A percentile compares a stretch with the other conserved stretches of the same genome.
These are phyloP conservation scores for Oscheius sp. DNA, from an alignment of 2,888 invertebrate species.

Conservation along the genomic window DNA sequence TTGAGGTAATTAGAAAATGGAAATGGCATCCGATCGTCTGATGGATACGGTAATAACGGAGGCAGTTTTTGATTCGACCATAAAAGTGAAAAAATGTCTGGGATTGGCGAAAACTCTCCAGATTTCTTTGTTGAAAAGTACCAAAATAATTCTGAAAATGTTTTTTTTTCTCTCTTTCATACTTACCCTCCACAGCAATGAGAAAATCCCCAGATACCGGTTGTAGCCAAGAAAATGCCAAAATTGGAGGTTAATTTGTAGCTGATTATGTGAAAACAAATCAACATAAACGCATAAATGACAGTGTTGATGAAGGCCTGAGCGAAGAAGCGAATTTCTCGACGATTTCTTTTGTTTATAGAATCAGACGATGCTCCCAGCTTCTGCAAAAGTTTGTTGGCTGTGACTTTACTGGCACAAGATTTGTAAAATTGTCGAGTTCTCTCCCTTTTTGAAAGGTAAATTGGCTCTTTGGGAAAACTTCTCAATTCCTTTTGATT, in stretches of 20 bases:
- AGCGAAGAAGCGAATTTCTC: slow-evolving; percentile 18
- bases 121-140: slow-evolving; percentile 13
- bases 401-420: no score
- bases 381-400: no score
- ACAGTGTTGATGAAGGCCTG: slow-evolving; percentile 18
- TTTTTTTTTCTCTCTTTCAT: no score
- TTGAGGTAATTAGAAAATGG: neutral
- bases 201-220: slow-evolving; percentile 23
- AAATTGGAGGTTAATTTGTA: neutral
- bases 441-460: no score
- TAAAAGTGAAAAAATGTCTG: neutral
- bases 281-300: slow-evolving; percentile 15
- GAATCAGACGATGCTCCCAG: no score
- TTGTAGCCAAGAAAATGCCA: slow-evolving; percentile 4
- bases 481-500: no score
- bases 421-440: no score
- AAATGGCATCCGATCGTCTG: neutral
- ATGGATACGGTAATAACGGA: neutral
- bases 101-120: slow-evolving; percentile 7
- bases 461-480: no score
- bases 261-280: slow-evolving; percentile 20
- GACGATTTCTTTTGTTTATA: neutral
- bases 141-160: slow-evolving; percentile 13
- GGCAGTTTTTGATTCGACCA: neutral
- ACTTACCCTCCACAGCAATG: slow-evolving; percentile 25